Base-by-base conservation (phyloP, 2,797 vertebrate species). In the Dendrocincla tyrannina region DNA sequence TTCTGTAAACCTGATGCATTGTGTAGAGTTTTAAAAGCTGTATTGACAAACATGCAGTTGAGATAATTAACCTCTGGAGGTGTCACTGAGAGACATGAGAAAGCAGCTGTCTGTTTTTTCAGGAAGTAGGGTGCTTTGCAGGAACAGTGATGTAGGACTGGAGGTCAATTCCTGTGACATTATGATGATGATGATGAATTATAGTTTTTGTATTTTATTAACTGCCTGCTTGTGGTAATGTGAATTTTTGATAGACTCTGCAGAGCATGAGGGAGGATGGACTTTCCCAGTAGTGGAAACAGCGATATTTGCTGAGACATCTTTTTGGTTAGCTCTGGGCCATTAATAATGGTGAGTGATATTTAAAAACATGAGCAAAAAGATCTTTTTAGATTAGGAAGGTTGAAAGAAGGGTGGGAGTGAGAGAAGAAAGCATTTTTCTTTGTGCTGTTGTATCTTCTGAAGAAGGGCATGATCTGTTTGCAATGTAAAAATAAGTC, bases 21-120 rank as follows among this genome's bases (percentile, higher is more conserved):
- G 27, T 91, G 55, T 30, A 58, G 91, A 60, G 73, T 89, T 94
- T 46, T 92, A 95, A 91, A 93, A 95, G 73, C 91, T 92, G 63
- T 70, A n/a, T 70, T 91, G 95, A 85, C 75, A 96, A 95, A 85
- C 66, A 23, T 15, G 30, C 53, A 39, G 59, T 62, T 6, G 56
- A 92, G 81, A 68, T 95, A 92, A 93, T 96, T 87, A 92, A n/a
- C 50, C 82, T 37, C 86, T 56, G 25, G 83, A 89, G 91, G 68
- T 52, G 79, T 94, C 52, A 7, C 11, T 69, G 79, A 44, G 90
- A 76, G 75, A 53, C 3, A 5, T 0, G 10, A 64, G 66, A 37
- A 69, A 90, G 52, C 44, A 79, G 56, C 67, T 52, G 18, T 50
- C 50, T 37, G 8, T 14, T 66, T 8, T 67, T 24, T 47, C 56